A percentile compares a stretch with the other conserved stretches of the same genome.
phyloP scores from a whole-genome alignment of 2,113 vertebrate species.

The Stegostoma tigrinum region DNA sequence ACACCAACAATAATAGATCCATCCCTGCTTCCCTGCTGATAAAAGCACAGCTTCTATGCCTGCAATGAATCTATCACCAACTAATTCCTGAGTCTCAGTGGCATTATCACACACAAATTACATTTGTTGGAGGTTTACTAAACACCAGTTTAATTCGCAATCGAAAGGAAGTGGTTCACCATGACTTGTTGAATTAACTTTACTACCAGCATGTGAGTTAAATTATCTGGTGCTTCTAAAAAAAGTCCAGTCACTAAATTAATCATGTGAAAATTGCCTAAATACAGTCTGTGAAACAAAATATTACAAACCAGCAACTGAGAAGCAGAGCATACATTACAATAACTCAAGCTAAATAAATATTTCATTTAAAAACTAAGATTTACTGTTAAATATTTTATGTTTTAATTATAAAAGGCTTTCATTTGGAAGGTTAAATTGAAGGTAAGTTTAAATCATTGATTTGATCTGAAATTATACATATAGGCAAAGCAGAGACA shows the following conservation, averaged over 20 bases:
- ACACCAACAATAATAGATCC: not conserved
- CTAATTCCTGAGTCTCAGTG: not conserved
- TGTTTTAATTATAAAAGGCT: conserved; percentile 18
- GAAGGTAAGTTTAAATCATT: conserved; percentile 26
- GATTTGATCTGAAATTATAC: conserved; percentile 17
- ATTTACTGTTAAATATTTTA: conserved; percentile 29
- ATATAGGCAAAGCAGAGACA: not conserved
- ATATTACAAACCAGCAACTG: not conserved
- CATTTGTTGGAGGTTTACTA: conserved; percentile 6
- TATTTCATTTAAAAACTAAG: conserved; percentile 17
- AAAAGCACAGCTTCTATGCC: not conserved
- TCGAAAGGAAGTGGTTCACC: not conserved
- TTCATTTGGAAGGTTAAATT: conserved; percentile 29
- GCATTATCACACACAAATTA: not conserved
- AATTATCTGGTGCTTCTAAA: not conserved
- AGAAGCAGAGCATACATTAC: not conserved
- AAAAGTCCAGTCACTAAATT: conserved; percentile 5
- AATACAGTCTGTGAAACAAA: not conserved
- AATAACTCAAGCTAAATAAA: conserved; percentile 14
- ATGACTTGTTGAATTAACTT: not conserved
- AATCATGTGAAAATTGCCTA: not conserved
- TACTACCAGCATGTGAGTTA: not conserved
- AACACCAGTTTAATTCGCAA: not conserved
- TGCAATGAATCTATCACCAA: not conserved
- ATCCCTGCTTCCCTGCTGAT: not conserved